A percentile compares a stretch with the other conserved stretches of the same genome.
Evolutionary conservation across 2,888 invertebrate species (phyloP).

Genomic region (Hydrotaea cyrtoneurina): DNA sequence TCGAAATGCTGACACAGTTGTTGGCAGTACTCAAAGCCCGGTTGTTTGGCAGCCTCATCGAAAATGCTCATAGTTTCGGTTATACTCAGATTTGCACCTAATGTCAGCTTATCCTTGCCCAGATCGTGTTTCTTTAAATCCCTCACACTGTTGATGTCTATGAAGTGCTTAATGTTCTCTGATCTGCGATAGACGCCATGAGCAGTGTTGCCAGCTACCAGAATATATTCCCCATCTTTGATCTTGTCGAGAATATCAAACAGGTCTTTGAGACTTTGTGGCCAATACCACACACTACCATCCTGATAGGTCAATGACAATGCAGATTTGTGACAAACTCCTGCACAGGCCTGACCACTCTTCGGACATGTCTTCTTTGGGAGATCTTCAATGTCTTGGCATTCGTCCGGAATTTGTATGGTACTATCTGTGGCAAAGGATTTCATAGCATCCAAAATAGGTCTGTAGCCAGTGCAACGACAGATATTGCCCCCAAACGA

Average conservation of each 20-base stretch:
- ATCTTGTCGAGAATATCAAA: constrained; percentile 75
- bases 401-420: constrained; percentile 76
- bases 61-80: constrained; percentile 82
- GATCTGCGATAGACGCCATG: constrained; percentile 83
- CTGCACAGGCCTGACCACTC: constrained; percentile 74
- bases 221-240: constrained; percentile 82
- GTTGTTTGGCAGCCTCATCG: constrained; percentile 74
- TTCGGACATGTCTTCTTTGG: constrained; percentile 72
- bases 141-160: constrained; percentile 84
- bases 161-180: constrained; percentile 81
- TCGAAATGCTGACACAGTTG: constrained; percentile 82
- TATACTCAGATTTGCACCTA: constrained; percentile 80
- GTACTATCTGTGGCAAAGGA: constrained; percentile 84
- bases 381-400: constrained; percentile 80
- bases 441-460: constrained; percentile 89
- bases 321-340: constrained; percentile 68
- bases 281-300: constrained; percentile 71
- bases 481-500: constrained; percentile 88
- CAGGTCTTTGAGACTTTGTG: constrained; percentile 67
- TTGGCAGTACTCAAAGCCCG: constrained; percentile 82
- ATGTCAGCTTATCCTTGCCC: constrained; percentile 69
- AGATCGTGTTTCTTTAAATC: constrained; percentile 82
- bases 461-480: constrained; percentile 89
- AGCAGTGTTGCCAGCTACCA: constrained; percentile 89
- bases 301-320: background rate